Evolutionary conservation across 2,888 invertebrate genomes (phyloP), one percentile per base, ranked within the genome.

Genomic region (Dermolepida albohirtum): DNA sequence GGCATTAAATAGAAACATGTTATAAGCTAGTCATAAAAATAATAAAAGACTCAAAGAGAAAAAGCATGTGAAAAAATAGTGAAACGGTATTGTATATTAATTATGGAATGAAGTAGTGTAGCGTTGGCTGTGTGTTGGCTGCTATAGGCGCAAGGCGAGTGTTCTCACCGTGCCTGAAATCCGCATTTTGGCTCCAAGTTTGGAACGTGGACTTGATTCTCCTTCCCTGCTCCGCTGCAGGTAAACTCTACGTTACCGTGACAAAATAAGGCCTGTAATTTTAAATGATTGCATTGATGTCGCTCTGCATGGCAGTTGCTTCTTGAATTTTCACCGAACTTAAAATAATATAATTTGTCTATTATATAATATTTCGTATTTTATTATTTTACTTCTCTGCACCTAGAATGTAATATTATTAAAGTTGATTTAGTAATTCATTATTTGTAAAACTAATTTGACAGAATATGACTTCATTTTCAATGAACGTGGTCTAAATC

Each of bases 181-280:
- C 81, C 90, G 92, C 80, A 91, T 93, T 79, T 86, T 92, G 87
- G 92, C 92, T 81, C 91, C 93, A 78, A 92, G 92, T 84, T 86
- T 92, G 87, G 93, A 93, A 86, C 88, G 90, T 79, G 92, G 92
- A 78, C 87, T 92, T 85, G 92, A 92, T 84, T 86, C 78, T 78
- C 85, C 78, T 75, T 78, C 78, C 80, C 79, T 55, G 57, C 44
- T 59, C 50, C 57, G 76, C 79, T 81, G 80, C 82, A 83, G 76
- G 76, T 76, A 76, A 75, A 68, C 62, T 64, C 64, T 52, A 66
- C 69, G 47, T n/a, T 22, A 17, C 16, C 49, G 17, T 17, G 40
- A 41, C 55, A 55, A 16, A 34, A 22, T 40, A 40, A 41, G 39
- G 50, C 41, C 16, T 29, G 40, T 40, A 17, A 17, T 40, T 17